A percentile compares a stretch with the other conserved stretches of the same genome.
phyloP scores from a whole-genome alignment of 2,797 vertebrate genomes.

The Rallus crepitans region DNA sequence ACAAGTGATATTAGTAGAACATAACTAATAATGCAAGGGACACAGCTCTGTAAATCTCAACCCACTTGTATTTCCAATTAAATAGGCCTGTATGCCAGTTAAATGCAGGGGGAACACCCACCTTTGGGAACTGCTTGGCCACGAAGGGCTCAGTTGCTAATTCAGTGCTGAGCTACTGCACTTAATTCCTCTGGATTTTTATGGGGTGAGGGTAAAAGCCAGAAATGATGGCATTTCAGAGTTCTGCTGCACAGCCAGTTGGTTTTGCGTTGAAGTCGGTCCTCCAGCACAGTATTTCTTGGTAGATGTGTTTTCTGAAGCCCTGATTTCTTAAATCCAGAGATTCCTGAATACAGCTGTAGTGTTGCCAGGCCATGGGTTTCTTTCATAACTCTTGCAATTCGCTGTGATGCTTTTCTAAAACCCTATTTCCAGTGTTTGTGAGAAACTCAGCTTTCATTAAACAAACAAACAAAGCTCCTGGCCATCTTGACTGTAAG shows the following conservation, averaged over 20 bases:
- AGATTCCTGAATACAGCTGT: not conserved
- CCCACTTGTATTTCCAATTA: not conserved
- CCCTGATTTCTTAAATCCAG: not conserved
- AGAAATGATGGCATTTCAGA: not conserved
- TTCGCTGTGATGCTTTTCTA: not conserved
- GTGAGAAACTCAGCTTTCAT: not conserved
- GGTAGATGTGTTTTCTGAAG: not conserved
- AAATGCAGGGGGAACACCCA: not conserved
- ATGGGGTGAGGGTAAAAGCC: not conserved
- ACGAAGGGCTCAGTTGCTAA: not conserved
- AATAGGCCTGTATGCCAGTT: not conserved
- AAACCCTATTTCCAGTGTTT: not conserved
- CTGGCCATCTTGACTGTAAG: not conserved
- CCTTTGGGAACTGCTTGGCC: not conserved
- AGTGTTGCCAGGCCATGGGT: not conserved
- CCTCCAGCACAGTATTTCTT: not conserved
- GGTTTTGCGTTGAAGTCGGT: not conserved
- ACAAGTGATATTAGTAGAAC: not conserved
- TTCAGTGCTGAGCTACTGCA: too few species aligned
- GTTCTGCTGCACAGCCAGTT: not conserved
- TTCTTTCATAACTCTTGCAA: not conserved
- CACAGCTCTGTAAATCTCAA: not conserved
- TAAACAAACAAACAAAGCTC: not conserved
- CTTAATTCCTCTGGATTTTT: not conserved
- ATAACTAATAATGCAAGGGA: not conserved